phyloP scores from a whole-genome alignment of 2,113 vertebrate species.

The Oncorhynchus kisutch region DNA sequence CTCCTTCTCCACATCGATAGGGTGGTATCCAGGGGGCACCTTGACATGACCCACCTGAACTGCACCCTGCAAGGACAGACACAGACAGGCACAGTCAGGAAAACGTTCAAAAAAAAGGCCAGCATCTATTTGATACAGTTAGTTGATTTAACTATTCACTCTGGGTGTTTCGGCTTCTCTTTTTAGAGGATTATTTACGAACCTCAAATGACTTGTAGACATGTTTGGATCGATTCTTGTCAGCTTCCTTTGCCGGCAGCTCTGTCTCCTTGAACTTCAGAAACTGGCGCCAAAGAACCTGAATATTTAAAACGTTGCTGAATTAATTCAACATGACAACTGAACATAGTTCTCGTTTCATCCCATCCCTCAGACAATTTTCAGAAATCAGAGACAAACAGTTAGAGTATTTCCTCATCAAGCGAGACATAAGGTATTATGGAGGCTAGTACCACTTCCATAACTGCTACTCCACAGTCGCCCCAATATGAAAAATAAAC shows the following conservation, averaged over 20 bases:
- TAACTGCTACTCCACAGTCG: not conserved
- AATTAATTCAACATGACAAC: not conserved
- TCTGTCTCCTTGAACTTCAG: constrained; percentile 94
- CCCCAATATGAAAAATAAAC: not conserved
- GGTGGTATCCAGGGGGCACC: constrained; percentile 85
- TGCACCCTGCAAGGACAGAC: constrained; percentile 66
- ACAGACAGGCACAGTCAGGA: not conserved
- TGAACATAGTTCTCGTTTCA: no score
- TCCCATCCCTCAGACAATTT: no score
- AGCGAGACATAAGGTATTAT: not conserved
- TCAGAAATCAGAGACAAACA: no score
- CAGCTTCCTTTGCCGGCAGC: constrained; percentile 88
- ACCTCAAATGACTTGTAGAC: constrained; percentile 90
- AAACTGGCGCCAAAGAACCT: constrained; percentile 95
- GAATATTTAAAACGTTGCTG: not conserved
- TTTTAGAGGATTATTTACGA: not conserved
- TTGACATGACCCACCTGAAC: constrained; percentile 86
- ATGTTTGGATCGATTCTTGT: constrained; percentile 90
- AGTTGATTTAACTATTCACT: no score
- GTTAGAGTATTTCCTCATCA: no score
- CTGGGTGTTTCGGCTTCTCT: no score
- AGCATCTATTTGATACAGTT: no score
- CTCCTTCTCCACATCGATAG: constrained; percentile 93
- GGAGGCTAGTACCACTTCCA: not conserved
- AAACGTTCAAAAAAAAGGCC: no score